Base-by-base conservation (phyloP, 2,888 invertebrate genomes). In the Fragum whitleyi region DNA sequence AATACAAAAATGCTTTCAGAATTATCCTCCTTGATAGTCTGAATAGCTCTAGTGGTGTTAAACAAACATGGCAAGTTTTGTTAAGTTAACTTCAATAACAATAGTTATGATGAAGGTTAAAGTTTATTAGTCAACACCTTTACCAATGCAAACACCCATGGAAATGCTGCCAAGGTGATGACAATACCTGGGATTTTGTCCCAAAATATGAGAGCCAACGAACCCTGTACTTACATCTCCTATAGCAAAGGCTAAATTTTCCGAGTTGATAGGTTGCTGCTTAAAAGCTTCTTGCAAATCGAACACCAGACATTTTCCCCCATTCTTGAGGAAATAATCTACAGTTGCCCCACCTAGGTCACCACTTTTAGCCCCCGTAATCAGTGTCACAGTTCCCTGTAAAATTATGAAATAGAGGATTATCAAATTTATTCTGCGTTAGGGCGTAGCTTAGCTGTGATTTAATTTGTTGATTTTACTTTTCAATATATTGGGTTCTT, bases 361-460 rank as follows among this genome's bases (percentile, higher is more conserved):
- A 0, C 99, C 99, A 9, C 99, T 99, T 5, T 98, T 98, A 75
- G 98, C 99, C 19, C 99, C 99, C 74, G 99, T 99, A 69, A 99
- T 98, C 87, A 99, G 95, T 26, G 90, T 89, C 9, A 93, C 93
- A 28, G 80, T 51, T 51, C 73, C 79, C 85, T 85, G 72, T 26
- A 77, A 39, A 36, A n/a, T n/a, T n/a, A 59, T n/a, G n/a, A n/a
- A 28, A 7, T 23, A 59, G 26, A 23, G 9, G 11, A 42, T 42
- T 11, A 11, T 42, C 42, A 42, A 16, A 42, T 42, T 16, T 42
- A n/a, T n/a, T n/a, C n/a, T n/a, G n/a, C n/a, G n/a, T n/a, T n/a
- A n/a, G n/a, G n/a, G n/a, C n/a, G n/a, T n/a, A n/a, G n/a, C n/a
- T n/a, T n/a, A n/a, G n/a, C n/a, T n/a, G n/a, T n/a, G n/a, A n/a